phyloP scores from a whole-genome alignment of 2,888 invertebrate genomes.

The Troides oblongomaculatus region DNA sequence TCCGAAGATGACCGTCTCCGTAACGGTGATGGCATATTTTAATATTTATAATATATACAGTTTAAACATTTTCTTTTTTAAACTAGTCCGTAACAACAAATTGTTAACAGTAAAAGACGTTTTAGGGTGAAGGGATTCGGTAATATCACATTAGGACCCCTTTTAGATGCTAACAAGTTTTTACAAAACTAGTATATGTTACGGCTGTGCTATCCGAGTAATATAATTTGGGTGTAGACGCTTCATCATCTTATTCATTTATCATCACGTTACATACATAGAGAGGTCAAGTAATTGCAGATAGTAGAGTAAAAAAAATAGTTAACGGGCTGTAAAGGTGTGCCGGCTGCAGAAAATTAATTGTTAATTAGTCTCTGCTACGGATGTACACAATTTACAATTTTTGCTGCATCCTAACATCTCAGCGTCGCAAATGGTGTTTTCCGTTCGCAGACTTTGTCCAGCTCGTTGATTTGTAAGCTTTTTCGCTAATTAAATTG shows the following conservation, averaged over 20 bases:
- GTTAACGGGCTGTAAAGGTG: slow-evolving; percentile 10
- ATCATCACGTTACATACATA: too few relatives aligned
- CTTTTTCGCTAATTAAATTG: slow-evolving; percentile 5
- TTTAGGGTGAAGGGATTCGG: background rate
- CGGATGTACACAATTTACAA: slow-evolving; percentile 29
- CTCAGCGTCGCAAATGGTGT: slow-evolving; percentile 21
- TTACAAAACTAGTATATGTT: too few relatives aligned
- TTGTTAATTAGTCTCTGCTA: slow-evolving; percentile 22
- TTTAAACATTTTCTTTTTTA: background rate
- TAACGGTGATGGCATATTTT: background rate
- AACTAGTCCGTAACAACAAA: background rate
- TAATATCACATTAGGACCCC: background rate
- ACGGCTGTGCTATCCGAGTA: too few relatives aligned
- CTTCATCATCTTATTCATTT: too few relatives aligned
- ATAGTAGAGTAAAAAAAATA: background rate
- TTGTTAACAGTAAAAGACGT: too few relatives aligned
- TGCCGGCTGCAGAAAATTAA: slow-evolving; percentile 24
- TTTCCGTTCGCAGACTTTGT: slow-evolving; percentile 23
- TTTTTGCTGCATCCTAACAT: slow-evolving; percentile 27
- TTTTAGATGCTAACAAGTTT: too few relatives aligned
- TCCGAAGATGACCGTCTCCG: background rate
- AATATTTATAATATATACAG: background rate
- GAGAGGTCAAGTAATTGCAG: background rate
- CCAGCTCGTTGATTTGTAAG: slow-evolving; percentile 5
- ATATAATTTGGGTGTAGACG: too few relatives aligned